Base-by-base conservation (phyloP, 2,888 invertebrate species). In the Papilio elwesi region DNA sequence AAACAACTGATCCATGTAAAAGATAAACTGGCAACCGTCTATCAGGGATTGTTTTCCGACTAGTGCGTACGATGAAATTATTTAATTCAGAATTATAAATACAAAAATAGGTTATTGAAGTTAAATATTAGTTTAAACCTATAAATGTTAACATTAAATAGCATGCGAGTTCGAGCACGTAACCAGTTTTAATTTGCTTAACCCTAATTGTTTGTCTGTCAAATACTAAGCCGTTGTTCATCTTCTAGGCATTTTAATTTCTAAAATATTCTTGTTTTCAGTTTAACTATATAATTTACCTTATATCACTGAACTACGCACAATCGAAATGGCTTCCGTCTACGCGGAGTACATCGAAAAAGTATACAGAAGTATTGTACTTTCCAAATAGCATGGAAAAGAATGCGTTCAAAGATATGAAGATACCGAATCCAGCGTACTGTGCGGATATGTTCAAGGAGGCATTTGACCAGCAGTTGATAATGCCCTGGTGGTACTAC, bases 401-500 rank as follows among this genome's bases (percentile, higher is more conserved):
- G 9, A 57, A 57, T 11, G 10, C 68, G 5, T 52, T 76, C 0
- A 47, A 77, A 6, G 70, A 78, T 8, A 68, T 83, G 6, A 79
- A 76, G 36, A 74, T 87, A 43, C 83, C 87, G 0, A 87, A 85
- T 65, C 74, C 75, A 6, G 80, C 80, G 1, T 88, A 87, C 66
- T 90, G 90, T 71, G 26, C 76, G 0, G 74, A 82, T 16, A 83
- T 83, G 80, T 65, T 79, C 1, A 74, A 82, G 0, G 53, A 74
- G 0, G 76, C 83, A 0, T 76, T 80, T 4, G 74, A 78, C 0
- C 76, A 78, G 0, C 83, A 81, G 36, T 55, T 83, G 7, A 77
- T 84, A 0, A 74, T 87, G 6, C 90, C 90, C 0, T 90, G 88
- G 88, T 90, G 90, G 90, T 85, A 84, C 57, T 70, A 82, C 10